Evolutionary conservation across 2,113 vertebrate species (phyloP).

Genomic region (Chrysochloris asiatica): DNA sequence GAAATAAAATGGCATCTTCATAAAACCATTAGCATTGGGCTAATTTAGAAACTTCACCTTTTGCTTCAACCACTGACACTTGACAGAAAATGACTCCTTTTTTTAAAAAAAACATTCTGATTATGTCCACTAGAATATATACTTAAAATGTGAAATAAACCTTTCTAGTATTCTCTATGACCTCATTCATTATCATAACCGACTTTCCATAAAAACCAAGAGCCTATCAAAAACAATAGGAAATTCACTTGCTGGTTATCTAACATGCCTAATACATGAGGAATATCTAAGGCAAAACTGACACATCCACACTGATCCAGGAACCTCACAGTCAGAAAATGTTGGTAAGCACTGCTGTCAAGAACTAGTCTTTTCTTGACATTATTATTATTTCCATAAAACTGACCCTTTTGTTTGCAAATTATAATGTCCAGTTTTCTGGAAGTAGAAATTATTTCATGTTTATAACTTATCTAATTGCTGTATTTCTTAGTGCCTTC

Average conservation of each 20-base stretch:
- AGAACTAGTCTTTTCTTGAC: background rate
- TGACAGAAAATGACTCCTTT: background rate
- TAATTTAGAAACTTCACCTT: slow-evolving; percentile 35
- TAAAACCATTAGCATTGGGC: background rate
- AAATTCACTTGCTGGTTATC: background rate
- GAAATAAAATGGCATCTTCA: slow-evolving; percentile 22
- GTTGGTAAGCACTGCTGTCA: background rate
- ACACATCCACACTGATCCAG: background rate
- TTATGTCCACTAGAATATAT: background rate
- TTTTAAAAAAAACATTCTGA: slow-evolving; percentile 30
- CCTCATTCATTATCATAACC: slow-evolving; percentile 16
- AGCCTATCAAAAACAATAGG: background rate
- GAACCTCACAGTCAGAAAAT: background rate
- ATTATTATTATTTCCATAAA: background rate
- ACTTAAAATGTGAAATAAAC: slow-evolving; percentile 39
- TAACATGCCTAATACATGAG: background rate
- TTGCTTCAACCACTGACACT: background rate
- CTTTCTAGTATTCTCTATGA: background rate
- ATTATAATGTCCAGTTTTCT: background rate
- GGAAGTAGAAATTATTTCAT: background rate
- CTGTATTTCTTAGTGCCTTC: background rate
- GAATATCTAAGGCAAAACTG: background rate
- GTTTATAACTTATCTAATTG: background rate
- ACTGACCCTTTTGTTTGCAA: slow-evolving; percentile 26
- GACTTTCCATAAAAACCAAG: slow-evolving; percentile 47